Conservation (phyloP, 2,113 vertebrate genomes). For the Lucifuga dentata region DNA sequence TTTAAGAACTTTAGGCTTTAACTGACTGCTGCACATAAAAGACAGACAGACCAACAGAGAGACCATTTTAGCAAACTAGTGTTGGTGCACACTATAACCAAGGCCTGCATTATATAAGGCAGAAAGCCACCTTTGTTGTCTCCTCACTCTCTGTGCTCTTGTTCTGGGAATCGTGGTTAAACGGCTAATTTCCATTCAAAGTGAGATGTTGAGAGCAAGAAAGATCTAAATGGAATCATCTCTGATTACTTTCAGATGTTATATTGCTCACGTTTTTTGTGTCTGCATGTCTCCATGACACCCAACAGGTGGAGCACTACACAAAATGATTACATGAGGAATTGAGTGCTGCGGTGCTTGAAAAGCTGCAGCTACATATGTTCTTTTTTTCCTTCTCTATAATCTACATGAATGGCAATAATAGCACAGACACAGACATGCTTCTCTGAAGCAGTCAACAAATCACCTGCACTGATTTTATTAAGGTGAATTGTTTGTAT, state of each 20-base stretch:
- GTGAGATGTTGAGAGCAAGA: neutral
- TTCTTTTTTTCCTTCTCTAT: slow-evolving; percentile 2
- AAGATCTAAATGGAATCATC: too few species aligned
- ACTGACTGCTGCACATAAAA: too few species aligned
- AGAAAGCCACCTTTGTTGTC: too few species aligned
- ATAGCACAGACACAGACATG: slow-evolving; percentile 2
- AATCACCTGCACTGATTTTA: slow-evolving; percentile 31
- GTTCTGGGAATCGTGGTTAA: neutral
- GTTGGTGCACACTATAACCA: too few species aligned
- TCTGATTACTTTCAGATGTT: neutral
- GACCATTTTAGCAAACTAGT: too few species aligned
- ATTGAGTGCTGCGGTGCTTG: slow-evolving; percentile 17
- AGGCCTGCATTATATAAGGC: too few species aligned
- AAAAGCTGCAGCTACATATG: slow-evolving; percentile 15
- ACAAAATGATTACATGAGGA: slow-evolving; percentile 3
- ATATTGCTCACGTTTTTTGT: neutral
- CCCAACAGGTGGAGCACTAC: slow-evolving; percentile 64
- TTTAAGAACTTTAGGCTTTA: too few species aligned
- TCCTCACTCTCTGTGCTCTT: too few species aligned
- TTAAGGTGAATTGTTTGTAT: neutral
- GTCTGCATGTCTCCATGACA: slow-evolving; percentile 31
- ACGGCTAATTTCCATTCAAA: neutral
- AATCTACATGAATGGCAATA: slow-evolving; percentile 14
- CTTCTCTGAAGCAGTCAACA: slow-evolving; percentile 6
- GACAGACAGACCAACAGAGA: too few species aligned